Evolutionary conservation across 1,140 invertebrate species (phyloP), one percentile per base, ranked within the genome.

Genomic region (Atopsyche davidsoni): DNA sequence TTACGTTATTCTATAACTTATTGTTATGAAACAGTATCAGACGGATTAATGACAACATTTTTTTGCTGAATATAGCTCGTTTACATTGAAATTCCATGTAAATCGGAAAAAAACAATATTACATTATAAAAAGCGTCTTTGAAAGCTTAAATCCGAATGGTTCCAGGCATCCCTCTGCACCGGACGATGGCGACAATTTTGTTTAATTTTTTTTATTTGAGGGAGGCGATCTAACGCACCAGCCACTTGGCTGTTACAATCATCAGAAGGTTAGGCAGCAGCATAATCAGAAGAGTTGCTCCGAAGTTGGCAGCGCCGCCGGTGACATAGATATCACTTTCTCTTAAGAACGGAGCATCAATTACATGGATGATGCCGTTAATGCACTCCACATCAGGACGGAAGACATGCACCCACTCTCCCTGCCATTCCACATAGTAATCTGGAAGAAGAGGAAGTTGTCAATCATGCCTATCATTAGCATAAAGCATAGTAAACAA

Each of bases 311-410:
- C 48, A 2, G 68, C 74, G 38, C 67, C 62, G 35, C 76, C 76
- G 2, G 78, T 83, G 9, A 88, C 86, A 51, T 79, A 75, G n/a
- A 95, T 81, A 67, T 95, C 92, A 57, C 80, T 82, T 55, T 88
- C 86, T 64, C 82, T 79, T 50, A 94, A 69, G 55, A 96, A 80
- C 10, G 89, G 88, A 48, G 72, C 74, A 62, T 93, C 89, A 60
- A 96, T 91, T 28, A 94, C 87, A 66, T 96, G 92, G 54, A 95
- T 93, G 43, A 93, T 84, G 22, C 92, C 92, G 65, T 96, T 95
- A 59, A 88, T 92, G 64, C 91, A 93, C 60, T 89, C 84, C 1
- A 96, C 86, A 66, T 95, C 89, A 2, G 89, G 84, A 51, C 89
- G 78, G 61, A 86, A 83, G n/a, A 96, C 86, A 48, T 81, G 81